Base-by-base conservation (phyloP, 2,797 vertebrate genomes). In the Hapalemur alaotrensis region DNA sequence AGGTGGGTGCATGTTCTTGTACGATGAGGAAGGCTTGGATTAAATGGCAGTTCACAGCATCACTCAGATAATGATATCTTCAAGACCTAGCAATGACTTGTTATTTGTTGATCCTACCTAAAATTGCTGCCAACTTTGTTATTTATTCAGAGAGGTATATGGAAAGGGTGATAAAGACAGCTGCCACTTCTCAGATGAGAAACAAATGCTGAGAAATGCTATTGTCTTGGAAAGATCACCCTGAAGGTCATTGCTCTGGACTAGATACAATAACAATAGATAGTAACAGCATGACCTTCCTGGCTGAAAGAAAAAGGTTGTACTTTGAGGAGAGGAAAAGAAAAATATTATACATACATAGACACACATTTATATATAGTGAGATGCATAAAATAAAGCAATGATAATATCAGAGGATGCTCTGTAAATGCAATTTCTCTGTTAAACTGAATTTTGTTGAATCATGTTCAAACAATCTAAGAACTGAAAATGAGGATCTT, bases 221-320 rank as follows among this genome's bases (percentile, higher is more conserved):
- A 76, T 75, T 95, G 89, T 95, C 80, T 89, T 72, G 28, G 38
- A 92, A 92, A 93, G 54, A 89, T 86, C 52, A 92, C 22, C 22
- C 52, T 57, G 76, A 97, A 95, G 75, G 81, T 87, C 46, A 83
- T 11, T 83, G 35, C 69, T 93, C 63, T 93, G 28, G 43, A 54
- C n/a, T 76, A 93, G 46, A 79, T 69, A 54, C 15, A 87, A 20
- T 75, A 72, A 94, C 46, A 95, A 86, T 72, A 87, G 59, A 89
- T 6, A 80, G 20, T 35, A 72, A 41, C 35, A 85, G 52, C 28
- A 76, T 67, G 94, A 89, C 92, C 85, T 97, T 95, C 75, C 38
- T 48, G 7, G 83, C 10, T n/a, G 43, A 78, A 95, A 67, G 65
- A 59, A 52, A 91, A 43, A 73, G 20, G 18, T 1, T 87, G 48